Percentiles rank a stretch among this genome's conserved stretches.
These are phyloP conservation scores for Leucophenga varia DNA, from an alignment of 1,140 invertebrate species.

Conservation along the genomic window DNA sequence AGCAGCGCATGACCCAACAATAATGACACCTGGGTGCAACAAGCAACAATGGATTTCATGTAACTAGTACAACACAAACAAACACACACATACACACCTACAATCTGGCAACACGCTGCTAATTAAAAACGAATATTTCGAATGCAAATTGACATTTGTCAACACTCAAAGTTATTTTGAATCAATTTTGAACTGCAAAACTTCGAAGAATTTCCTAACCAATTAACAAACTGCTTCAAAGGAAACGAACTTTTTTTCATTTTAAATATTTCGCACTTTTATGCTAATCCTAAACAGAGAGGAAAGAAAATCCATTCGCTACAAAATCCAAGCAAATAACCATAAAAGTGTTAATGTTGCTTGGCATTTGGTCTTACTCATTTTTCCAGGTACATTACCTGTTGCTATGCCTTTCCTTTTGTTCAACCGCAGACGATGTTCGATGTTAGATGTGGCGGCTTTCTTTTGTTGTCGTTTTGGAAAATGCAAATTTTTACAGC, in stretches of 20 bases:
- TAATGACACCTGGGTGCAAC: constrained; percentile 47
- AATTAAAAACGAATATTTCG: too few species aligned
- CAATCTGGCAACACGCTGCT: too few species aligned
- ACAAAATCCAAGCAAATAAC: not conserved
- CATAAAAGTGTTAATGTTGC: constrained; percentile 48
- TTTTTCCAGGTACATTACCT: constrained; percentile 29
- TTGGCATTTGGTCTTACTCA: constrained; percentile 9
- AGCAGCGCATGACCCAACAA: constrained; percentile 30
- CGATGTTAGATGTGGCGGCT: too few species aligned
- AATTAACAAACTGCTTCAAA: constrained; percentile 3
- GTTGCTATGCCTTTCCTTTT: constrained; percentile 6
- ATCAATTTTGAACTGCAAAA: too few species aligned
- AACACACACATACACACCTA: too few species aligned
- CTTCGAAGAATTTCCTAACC: constrained; percentile 11
- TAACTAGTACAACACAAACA: not conserved
- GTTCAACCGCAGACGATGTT: too few species aligned
- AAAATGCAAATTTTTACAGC: constrained; percentile 44
- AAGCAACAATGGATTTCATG: constrained; percentile 27
- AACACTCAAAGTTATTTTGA: too few species aligned
- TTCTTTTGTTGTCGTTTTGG: constrained; percentile 29
- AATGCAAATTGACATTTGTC: constrained; percentile 53
- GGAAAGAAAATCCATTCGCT: constrained; percentile 1
- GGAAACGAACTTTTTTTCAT: constrained; percentile 7
- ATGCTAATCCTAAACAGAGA: constrained; percentile 17
- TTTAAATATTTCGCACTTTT: constrained; percentile 44